Evolutionary conservation across 2,888 invertebrate species (phyloP).

Genomic region (Phyllotreta cruciferae): DNA sequence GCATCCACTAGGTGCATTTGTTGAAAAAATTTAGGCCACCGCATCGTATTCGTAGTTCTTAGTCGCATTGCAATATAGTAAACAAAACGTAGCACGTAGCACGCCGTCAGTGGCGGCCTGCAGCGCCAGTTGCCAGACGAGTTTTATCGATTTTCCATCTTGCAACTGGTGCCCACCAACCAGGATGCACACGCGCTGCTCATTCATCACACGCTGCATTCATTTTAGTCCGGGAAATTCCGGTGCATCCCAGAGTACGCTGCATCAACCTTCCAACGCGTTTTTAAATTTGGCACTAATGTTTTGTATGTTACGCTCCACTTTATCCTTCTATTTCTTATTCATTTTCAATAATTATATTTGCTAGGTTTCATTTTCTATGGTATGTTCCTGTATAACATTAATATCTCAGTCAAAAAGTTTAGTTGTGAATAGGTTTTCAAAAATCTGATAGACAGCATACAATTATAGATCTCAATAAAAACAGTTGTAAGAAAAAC

Average conservation of each 20-base stretch:
- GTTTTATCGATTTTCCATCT: conserved; percentile 20
- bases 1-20: too few species aligned
- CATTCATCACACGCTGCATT: conserved; percentile 11
- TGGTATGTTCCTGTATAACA: too few species aligned
- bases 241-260: neutral
- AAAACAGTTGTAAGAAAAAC: too few species aligned
- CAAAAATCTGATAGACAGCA: too few species aligned
- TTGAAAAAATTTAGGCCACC: conserved; percentile 15
- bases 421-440: too few species aligned
- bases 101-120: neutral
- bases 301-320: too few species aligned
- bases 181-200: conserved; percentile 14
- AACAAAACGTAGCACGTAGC: conserved; percentile 21
- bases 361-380: too few species aligned
- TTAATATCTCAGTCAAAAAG: too few species aligned
- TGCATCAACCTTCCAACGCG: neutral
- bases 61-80: conserved; percentile 19
- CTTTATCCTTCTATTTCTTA: too few species aligned
- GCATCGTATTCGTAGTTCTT: neutral
- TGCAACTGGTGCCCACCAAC: conserved; percentile 17
- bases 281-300: too few species aligned
- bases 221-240: conserved; percentile 9
- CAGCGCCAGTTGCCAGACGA: conserved; percentile 15
- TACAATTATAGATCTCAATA: too few species aligned
- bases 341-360: too few species aligned